Evolutionary conservation across 2,888 invertebrate genomes (phyloP), one percentile per base, ranked within the genome.

Genomic region (Sinodicranocentrus sp.): DNA sequence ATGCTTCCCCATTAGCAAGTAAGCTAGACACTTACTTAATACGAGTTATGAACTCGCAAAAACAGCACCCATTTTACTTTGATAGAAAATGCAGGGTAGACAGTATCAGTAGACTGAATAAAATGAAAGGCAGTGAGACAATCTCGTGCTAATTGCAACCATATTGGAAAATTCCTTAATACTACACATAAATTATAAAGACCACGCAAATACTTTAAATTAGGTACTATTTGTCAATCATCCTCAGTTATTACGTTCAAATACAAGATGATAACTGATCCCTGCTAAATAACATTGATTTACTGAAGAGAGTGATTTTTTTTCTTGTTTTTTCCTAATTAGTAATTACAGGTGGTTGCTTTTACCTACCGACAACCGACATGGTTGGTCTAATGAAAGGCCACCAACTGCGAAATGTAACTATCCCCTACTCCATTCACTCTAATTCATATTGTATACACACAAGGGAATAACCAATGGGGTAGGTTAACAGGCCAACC

Each of bases 301-400:
- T 52, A n/a, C 15, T 25, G 26, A 48, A 52, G 33, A 71, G 26
- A 54, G 71, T 57, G 71, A 71, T 54, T 21, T 10, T 52, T 71
- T 68, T 71, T 54, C n/a, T n/a, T n/a, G n/a, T n/a, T 59, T 15
- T 26, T 61, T 17, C 39, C 73, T 73, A 73, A 73, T 73, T 73
- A 73, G 61, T 73, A 73, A 73, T 61, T 73, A 61, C 61, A 44
- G 21, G 17, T n/a, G n/a, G 5, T 39, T 21, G n/a, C 19, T 25
- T 26, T 25, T 43, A 15, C 33, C 23, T 39, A 17, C 23, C 67
- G 44, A 44, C 25, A 65, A 39, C 13, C 10, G 67, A 1, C n/a
- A 57, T 1, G 8, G 6, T 52, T 5, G 21, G 6, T 6, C 8
- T 57, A 57, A 21, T 54, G 19, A 26, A 59, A 33, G 75, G 26